phyloP scores from a whole-genome alignment of 2,888 invertebrate species.

The Apocheima hispidaria region DNA sequence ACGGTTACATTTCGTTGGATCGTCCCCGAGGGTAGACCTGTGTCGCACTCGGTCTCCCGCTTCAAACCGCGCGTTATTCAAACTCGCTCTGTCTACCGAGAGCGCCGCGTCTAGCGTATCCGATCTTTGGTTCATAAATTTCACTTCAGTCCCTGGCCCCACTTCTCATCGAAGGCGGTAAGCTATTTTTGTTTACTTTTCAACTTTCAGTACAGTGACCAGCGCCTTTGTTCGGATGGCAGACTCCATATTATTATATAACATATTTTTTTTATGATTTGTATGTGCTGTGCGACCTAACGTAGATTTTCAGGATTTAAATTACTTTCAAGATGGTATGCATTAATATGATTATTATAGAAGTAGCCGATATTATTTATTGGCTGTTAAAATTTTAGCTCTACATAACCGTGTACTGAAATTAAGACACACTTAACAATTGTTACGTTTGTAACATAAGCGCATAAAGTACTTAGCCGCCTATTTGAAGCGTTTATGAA shows the following conservation, averaged over 20 bases:
- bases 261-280: conserved; percentile 49
- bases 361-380: neutral
- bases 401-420: neutral
- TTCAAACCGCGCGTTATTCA: conserved; percentile 45
- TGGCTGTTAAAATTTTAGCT: neutral
- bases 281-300: conserved; percentile 16
- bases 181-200: conserved; percentile 62
- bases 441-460: conserved; percentile 47
- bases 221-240: conserved; percentile 52
- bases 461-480: conserved; percentile 58
- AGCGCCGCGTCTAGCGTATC: conserved; percentile 43
- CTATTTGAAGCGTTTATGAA: conserved; percentile 50
- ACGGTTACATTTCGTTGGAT: conserved; percentile 38
- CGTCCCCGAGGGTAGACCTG: conserved; percentile 38
- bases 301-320: neutral
- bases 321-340: neutral
- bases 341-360: neutral
- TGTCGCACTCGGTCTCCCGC: conserved; percentile 10
- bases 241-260: conserved; percentile 60
- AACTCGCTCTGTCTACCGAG: conserved; percentile 46
- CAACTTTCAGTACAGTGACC: conserved; percentile 22
- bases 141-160: conserved; percentile 52
- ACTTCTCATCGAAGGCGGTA: conserved; percentile 67
- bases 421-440: conserved; percentile 29
- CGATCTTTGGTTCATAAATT: conserved; percentile 48